A percentile compares a stretch with the other conserved stretches of the same genome.
These are phyloP conservation scores for Maniola jurtina DNA, from an alignment of 1,140 invertebrate species.

Conservation along the genomic window DNA sequence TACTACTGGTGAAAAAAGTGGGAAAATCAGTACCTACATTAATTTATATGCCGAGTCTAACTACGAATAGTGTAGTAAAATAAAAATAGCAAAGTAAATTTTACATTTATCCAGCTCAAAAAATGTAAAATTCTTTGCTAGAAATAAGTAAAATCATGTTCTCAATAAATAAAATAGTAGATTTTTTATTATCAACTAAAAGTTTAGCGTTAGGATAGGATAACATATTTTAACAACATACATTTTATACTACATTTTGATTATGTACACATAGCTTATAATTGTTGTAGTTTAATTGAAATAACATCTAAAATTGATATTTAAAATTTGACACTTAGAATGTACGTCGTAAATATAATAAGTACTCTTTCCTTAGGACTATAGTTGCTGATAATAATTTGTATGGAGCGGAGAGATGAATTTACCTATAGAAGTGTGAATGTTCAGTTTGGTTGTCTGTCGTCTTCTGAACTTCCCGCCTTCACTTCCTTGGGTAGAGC, in stretches of 20 bases:
- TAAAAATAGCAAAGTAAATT: slow-evolving; percentile 50
- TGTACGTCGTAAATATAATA: slow-evolving; percentile 39
- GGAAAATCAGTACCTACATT: slow-evolving; percentile 19
- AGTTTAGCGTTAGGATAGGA: slow-evolving; percentile 24
- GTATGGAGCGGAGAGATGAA: slow-evolving; percentile 55
- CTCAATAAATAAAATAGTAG: not conserved
- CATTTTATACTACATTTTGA: slow-evolving; percentile 47
- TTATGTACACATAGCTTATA: slow-evolving; percentile 73
- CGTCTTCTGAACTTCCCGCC: slow-evolving; percentile 66
- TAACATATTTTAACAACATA: slow-evolving; percentile 53
- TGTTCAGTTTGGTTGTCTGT: slow-evolving; percentile 66
- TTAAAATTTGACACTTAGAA: slow-evolving; percentile 59
- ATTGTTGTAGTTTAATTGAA: slow-evolving; percentile 31
- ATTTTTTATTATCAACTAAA: slow-evolving; percentile 3
- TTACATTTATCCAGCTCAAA: slow-evolving; percentile 72
- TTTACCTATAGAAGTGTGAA: slow-evolving; percentile 41
- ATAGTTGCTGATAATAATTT: slow-evolving; percentile 45
- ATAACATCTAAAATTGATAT: slow-evolving; percentile 64
- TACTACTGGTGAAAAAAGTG: slow-evolving; percentile 29
- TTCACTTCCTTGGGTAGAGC: slow-evolving; percentile 70
- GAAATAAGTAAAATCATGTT: slow-evolving; percentile 27
- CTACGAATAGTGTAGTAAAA: slow-evolving; percentile 29
- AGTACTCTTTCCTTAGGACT: slow-evolving; percentile 38
- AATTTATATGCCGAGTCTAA: slow-evolving; percentile 32
- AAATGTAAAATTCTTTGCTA: slow-evolving; percentile 70